These are phyloP conservation scores for Diarsia brunnea DNA, from an alignment of 2,888 invertebrate genomes.

Conservation along the genomic window DNA sequence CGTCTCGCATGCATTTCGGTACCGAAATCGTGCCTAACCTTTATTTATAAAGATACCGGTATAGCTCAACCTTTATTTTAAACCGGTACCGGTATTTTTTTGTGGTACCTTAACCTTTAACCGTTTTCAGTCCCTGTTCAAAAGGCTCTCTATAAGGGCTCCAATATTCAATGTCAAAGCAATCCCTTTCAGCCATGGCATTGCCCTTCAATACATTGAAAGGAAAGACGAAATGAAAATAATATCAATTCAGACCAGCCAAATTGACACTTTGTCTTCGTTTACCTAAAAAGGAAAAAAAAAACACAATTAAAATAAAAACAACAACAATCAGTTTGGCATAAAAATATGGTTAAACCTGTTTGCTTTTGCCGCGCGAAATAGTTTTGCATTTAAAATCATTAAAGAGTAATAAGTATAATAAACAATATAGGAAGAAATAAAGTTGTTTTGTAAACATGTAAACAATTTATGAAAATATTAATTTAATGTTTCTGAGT, in stretches of 20 bases:
- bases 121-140: too few species aligned
- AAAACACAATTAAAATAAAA: too few species aligned
- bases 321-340: too few species aligned
- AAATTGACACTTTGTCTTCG: neutral
- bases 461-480: conserved; percentile 4
- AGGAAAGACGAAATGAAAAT: conserved; percentile 9
- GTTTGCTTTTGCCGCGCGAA: conserved; percentile 41
- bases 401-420: conserved; percentile 23
- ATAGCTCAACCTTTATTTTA: too few species aligned
- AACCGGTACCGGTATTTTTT: too few species aligned
- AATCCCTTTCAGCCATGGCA: conserved; percentile 31
- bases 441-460: conserved; percentile 28
- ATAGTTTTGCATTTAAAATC: conserved; percentile 26
- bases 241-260: neutral
- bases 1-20: too few species aligned
- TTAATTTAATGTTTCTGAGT: neutral
- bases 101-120: too few species aligned
- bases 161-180: conserved; percentile 18
- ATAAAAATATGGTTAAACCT: conserved; percentile 17
- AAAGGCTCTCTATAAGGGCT: neutral
- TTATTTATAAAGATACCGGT: too few species aligned
- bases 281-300: neutral
- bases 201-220: conserved; percentile 6
- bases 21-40: too few species aligned
- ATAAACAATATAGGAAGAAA: conserved; percentile 44